Percentiles rank a stretch among this genome's conserved stretches.
phyloP scores from a whole-genome alignment of 2,113 vertebrate species.

The Alouatta palliata region DNA sequence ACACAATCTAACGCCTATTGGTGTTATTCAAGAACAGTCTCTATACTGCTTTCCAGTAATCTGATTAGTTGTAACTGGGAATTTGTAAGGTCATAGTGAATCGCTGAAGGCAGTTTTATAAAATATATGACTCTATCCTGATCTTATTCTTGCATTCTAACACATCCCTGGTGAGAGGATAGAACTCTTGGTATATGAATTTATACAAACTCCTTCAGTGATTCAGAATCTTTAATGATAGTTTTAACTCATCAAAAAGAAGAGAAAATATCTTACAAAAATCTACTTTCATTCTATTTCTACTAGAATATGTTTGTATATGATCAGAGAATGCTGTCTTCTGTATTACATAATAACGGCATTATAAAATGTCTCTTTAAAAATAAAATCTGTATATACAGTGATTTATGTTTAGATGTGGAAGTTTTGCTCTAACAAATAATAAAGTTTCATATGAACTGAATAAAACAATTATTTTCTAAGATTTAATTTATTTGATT shows the following conservation, averaged over 20 bases:
- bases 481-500: not conserved
- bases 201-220: not conserved
- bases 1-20: not conserved
- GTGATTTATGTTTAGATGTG: not conserved
- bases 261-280: not conserved
- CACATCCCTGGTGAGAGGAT: not conserved
- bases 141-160: not conserved
- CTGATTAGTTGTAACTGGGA: not conserved
- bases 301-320: not conserved
- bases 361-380: not conserved
- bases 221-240: not conserved
- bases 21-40: not conserved
- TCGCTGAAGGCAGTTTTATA: not conserved
- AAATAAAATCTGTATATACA: not conserved
- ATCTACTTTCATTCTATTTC: not conserved
- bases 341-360: not conserved
- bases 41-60: not conserved
- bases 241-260: not conserved
- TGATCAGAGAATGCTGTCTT: not conserved
- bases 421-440: not conserved
- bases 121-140: not conserved
- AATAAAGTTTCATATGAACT: not conserved
- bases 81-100: not conserved
- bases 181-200: not conserved
- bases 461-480: not conserved